Evolutionary conservation across 2,113 vertebrate species (phyloP).

Genomic region (Peromyscus polionotus): DNA sequence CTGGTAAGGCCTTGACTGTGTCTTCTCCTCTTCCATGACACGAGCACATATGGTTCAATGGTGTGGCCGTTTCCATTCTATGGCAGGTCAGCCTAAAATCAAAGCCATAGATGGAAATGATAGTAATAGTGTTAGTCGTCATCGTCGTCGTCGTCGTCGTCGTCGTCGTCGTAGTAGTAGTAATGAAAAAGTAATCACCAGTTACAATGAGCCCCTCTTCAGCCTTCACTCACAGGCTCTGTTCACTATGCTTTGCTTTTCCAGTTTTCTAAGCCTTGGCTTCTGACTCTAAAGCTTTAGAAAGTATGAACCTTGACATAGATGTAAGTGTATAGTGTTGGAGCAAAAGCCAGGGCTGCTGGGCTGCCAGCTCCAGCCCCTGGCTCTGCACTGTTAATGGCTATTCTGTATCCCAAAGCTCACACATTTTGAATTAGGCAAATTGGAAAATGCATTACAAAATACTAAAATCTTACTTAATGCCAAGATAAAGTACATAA

Average conservation of each 20-base stretch:
- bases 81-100: background rate
- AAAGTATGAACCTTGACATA: background rate
- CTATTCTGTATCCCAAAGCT: background rate
- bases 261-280: background rate
- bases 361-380: background rate
- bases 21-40: background rate
- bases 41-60: background rate
- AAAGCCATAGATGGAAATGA: background rate
- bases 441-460: background rate
- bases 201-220: background rate
- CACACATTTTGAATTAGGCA: conserved; percentile 27
- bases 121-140: too few species aligned
- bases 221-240: background rate
- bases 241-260: conserved; percentile 31
- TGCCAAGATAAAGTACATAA: conserved; percentile 36
- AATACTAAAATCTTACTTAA: conserved; percentile 16
- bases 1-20: background rate
- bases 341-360: background rate
- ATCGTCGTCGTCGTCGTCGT: background rate
- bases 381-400: background rate
- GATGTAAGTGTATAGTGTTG: background rate
- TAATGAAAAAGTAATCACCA: background rate
- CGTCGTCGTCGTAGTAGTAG: background rate
- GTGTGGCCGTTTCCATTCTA: background rate
- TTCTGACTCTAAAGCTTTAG: conserved; percentile 33